Conservation (phyloP, 1,140 invertebrate species). For the Aphaenogaster floridana region DNA sequence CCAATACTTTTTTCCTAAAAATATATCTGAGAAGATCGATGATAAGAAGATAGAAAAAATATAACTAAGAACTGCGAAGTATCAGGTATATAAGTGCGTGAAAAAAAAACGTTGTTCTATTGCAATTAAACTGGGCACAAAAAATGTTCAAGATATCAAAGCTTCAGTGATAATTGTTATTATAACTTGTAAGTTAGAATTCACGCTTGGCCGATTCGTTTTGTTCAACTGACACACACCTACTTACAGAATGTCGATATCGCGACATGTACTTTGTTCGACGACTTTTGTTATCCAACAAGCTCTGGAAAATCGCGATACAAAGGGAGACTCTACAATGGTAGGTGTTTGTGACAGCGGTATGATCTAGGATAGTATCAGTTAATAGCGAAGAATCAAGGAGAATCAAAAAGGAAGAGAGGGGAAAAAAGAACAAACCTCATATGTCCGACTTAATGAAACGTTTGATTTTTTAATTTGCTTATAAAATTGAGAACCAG, state of each 20-base stretch:
- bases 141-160: background rate
- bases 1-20: background rate
- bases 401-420: background rate
- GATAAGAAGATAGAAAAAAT: background rate
- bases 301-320: conserved; percentile 57
- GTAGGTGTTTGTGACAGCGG: background rate
- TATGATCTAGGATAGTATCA: conserved; percentile 28
- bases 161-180: conserved; percentile 28
- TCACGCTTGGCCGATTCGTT: conserved; percentile 11
- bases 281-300: conserved; percentile 63
- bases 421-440: background rate
- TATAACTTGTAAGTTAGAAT: conserved; percentile 25
- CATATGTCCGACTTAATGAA: conserved; percentile 27
- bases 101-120: background rate
- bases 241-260: conserved; percentile 55
- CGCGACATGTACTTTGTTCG: conserved; percentile 51
- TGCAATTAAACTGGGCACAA: background rate
- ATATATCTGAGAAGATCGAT: background rate
- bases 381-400: background rate
- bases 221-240: conserved; percentile 33
- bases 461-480: conserved; percentile 1
- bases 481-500: conserved; percentile 32
- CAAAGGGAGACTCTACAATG: conserved; percentile 44
- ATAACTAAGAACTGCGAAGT: background rate
- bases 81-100: background rate